phyloP scores from a whole-genome alignment of 2,797 vertebrate species.

The Nasua narica region DNA sequence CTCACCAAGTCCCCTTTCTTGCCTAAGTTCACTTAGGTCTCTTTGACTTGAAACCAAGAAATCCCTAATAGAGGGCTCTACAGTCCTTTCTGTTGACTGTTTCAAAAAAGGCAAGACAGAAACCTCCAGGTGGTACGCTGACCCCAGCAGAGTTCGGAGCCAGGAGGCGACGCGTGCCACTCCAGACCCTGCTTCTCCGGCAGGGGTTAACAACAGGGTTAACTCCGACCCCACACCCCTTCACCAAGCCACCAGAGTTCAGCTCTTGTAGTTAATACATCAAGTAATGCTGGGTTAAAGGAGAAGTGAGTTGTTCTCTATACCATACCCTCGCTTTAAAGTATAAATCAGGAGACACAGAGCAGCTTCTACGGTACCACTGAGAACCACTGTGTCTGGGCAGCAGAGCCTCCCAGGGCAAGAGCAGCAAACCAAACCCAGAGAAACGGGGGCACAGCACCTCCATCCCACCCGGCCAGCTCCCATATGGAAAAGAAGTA shows the following conservation, averaged over 20 bases:
- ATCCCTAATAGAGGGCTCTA: neutral
- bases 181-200: too few relatives aligned
- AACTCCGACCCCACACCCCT: neutral
- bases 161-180: neutral
- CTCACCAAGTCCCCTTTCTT: neutral
- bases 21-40: neutral
- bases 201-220: neutral
- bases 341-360: neutral
- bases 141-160: neutral
- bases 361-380: neutral
- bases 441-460: neutral
- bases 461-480: neutral
- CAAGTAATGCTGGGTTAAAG: neutral
- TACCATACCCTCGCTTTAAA: neutral
- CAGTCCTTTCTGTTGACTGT: neutral
- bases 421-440: neutral
- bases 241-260: neutral
- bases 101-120: neutral
- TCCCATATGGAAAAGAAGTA: neutral
- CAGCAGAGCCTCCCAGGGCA: neutral
- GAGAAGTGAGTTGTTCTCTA: neutral
- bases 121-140: neutral
- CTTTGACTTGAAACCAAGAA: neutral
- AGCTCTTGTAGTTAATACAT: neutral
- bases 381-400: neutral